phyloP scores from a whole-genome alignment of 2,888 invertebrate genomes.

The Dinocampus coccinellae region DNA sequence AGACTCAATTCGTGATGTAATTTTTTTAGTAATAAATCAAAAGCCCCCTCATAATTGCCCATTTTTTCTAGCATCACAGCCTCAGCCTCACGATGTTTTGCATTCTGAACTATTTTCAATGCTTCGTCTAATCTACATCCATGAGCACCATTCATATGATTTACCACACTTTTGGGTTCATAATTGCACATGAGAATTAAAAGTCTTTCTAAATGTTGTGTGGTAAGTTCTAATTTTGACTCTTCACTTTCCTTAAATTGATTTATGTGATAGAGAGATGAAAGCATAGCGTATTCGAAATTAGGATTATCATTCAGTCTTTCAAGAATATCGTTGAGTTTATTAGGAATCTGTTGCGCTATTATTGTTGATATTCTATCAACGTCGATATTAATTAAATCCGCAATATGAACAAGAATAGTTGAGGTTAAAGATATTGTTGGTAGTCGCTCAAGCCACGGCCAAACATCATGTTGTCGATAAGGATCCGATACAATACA shows the following conservation, averaged over 20 bases:
- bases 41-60: conserved; percentile 80
- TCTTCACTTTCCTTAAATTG: conserved; percentile 56
- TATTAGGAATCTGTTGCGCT: conserved; percentile 59
- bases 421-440: conserved; percentile 55
- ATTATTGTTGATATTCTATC: conserved; percentile 56
- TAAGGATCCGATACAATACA: conserved; percentile 60
- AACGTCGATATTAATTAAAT: conserved; percentile 56
- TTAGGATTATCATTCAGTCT: conserved; percentile 57
- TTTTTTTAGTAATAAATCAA: conserved; percentile 74
- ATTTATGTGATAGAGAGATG: conserved; percentile 56
- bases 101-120: conserved; percentile 75
- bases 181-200: conserved; percentile 65
- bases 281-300: conserved; percentile 57
- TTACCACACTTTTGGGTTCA: conserved; percentile 61
- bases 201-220: conserved; percentile 62
- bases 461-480: conserved; percentile 61
- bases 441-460: conserved; percentile 60
- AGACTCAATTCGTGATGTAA: conserved; percentile 61
- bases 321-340: conserved; percentile 60
- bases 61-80: conserved; percentile 82
- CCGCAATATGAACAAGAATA: conserved; percentile 50
- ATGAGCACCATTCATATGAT: conserved; percentile 60
- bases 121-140: conserved; percentile 77
- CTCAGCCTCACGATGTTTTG: conserved; percentile 76
- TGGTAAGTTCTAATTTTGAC: conserved; percentile 58